Base-by-base conservation (phyloP, 2,113 vertebrate species). In the Rana temporaria region DNA sequence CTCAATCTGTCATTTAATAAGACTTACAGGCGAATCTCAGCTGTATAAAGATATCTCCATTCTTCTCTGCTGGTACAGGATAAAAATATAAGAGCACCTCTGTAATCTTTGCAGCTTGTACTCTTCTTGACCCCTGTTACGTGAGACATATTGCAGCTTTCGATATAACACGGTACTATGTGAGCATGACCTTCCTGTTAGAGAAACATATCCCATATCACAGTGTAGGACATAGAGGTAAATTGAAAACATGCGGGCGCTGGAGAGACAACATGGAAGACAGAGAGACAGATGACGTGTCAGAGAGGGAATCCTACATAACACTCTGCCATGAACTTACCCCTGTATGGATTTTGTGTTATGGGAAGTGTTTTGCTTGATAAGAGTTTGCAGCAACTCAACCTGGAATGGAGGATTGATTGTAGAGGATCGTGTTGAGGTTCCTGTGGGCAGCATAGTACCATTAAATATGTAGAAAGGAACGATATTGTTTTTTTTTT, bases 161-260 rank as follows among this genome's bases (percentile, higher is more conserved):
- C 26, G 56, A 17, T 20, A 30, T 22, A n/a, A 8, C 9, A 4
- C 9, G 34, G 19, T 30, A 18, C 19, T 57, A 6, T 68, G 30
- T 32, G 38, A 78, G 30, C 42, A 64, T 34, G 48, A 48, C 52
- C 8, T 24, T 67, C 26, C 20, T 57, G 48, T 30, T 16, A 18
- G 14, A 16, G 34, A 59, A 26, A 60, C 65, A 42, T 69, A 68
- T 57, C 53, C 26, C 30, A 20, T 69, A 76, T 76, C 57, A 60
- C 59, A 52, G 52, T 38, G 18, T 60, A 30, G 24, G 12, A 7
- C 22, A 38, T 68, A 26, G 30, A 52, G 52, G 52, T 64, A 67
- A 68, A 79, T 48, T 68, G 53, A 79, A 69, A 79, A 79, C 77
- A 79, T 79, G 65, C 66, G 77, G 77, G 65, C 26, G 24, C n/a